Base-by-base conservation (phyloP, 2,797 vertebrate species). In the Gallinago nigripennis region DNA sequence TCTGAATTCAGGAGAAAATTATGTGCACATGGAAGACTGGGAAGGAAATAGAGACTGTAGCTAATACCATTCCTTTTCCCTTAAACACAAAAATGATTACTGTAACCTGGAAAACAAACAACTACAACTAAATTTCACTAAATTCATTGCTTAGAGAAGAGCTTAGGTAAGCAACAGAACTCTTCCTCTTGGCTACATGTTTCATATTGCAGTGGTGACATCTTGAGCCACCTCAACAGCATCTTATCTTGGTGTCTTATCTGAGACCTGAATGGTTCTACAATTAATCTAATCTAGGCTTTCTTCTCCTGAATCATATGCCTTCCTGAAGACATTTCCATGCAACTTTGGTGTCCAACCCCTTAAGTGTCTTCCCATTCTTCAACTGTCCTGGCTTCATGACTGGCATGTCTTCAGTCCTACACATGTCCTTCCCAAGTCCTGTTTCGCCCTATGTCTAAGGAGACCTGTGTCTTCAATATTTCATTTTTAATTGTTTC, bases 381-480 rank as follows among this genome's bases (percentile, higher is more conserved):
- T 71, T 79, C 50, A 73, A 4, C n/a, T 69, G 4, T n/a, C 8
- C 41, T 61, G 33, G 2, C 23, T 57, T 76, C n/a, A 12, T 37
- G 30, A 20, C 23, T 45, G 11, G 12, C 6, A 33, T 3, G 3
- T 30, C 53, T 73, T 60, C 43, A 58, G 53, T 43, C 56, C 24
- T 46, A 3, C 8, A 3, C 8, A 12, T 10, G 5, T 8, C 30
- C 31, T 78, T 60, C 28, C 27, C 14, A 46, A 33, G 13, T 76
- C 50, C 17, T 2, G 0, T 6, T 14, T 21, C 10, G 1, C 18
- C 19, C 53, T 25, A 5, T 5, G 4, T 30, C 33, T 56, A 48
- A 66, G 56, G 10, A 82, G 37, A 82, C 4, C 31, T 51, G 5
- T 51, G 39, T 24, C 60, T 80, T n/a, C 41, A 21, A 41, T 57